Conservation (phyloP, 2,888 invertebrate species). For the Apodemia hepburni region DNA sequence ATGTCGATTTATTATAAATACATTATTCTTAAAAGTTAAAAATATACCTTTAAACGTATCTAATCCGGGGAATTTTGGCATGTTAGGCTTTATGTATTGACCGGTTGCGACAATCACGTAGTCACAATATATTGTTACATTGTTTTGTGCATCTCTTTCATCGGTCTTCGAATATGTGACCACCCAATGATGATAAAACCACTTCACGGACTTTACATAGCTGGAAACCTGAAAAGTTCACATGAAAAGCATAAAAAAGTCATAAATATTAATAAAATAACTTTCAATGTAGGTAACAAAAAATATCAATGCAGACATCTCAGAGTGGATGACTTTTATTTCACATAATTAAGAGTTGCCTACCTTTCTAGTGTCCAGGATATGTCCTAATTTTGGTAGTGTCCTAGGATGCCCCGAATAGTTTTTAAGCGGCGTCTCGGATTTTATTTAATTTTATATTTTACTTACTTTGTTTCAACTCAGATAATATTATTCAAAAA, state of each 20-base stretch:
- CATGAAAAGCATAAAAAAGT: not conserved
- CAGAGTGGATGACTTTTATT: too few relatives aligned
- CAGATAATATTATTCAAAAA: too few relatives aligned
- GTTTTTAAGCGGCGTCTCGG: too few relatives aligned
- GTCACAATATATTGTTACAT: slow-evolving; percentile 74
- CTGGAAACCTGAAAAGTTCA: slow-evolving; percentile 60
- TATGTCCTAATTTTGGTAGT: too few relatives aligned
- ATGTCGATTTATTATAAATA: not conserved
- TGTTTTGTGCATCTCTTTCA: slow-evolving; percentile 41
- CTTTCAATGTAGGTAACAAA: too few relatives aligned
- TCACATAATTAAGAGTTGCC: too few relatives aligned
- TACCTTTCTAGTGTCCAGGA: too few relatives aligned
- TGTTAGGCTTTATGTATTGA: slow-evolving; percentile 58
- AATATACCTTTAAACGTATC: slow-evolving; percentile 56
- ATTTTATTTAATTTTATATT: too few relatives aligned
- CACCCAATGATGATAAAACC: slow-evolving; percentile 64
- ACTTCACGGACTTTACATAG: slow-evolving; percentile 64
- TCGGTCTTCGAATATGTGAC: slow-evolving; percentile 66
- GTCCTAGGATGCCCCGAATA: too few relatives aligned
- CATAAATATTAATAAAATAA: too few relatives aligned
- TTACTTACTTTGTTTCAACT: too few relatives aligned
- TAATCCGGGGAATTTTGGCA: slow-evolving; percentile 52
- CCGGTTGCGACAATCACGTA: slow-evolving; percentile 86
- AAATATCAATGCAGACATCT: too few relatives aligned
- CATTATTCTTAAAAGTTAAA: slow-evolving; percentile 2